Evolutionary conservation across 2,113 vertebrate genomes (phyloP), one percentile per base, ranked within the genome.

Genomic region (Corythornis vintsioides): DNA sequence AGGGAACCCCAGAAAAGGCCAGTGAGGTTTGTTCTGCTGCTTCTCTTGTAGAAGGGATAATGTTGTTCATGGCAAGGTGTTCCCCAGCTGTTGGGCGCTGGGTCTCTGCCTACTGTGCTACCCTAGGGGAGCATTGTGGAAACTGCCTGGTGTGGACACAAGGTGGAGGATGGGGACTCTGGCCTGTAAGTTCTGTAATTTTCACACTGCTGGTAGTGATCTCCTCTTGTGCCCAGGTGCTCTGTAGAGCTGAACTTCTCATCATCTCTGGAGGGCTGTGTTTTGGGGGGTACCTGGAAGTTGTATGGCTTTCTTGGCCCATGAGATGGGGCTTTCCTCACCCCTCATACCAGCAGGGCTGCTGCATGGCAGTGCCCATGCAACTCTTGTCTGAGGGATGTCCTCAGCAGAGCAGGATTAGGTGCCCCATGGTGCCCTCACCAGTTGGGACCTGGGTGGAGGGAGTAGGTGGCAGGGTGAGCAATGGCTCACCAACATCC

Each of bases 1-100:
- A 97, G 20, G 98, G 97, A 96, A 99, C 98, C 24, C 98, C 98
- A 11, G 99, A 99, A 97, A 99, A 98, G 97, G 80, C 94, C 90
- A 91, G 57, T 1, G 97, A 98, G 98, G 98, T 98, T 97, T 43
- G 98, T 97, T 82, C 91, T 12, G 10, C 90, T 66, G 55, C 66
- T 89, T 87, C 38, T 91, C 18, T 90, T 88, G 55, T 1, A 6
- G 81, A 77, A 64, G 65, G 50, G 52, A 31, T 75, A 45, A 31
- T 14, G 33, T 15, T 67, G 35, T 40, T 66, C 1, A 2, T 1
- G 7, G 43, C 33, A 21, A 69, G 14, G 13, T 33, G 60, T 33
- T 55, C 47, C 48, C 85, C 59, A 70, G 42, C 22, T 56, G 7
- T 3, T 75, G 50, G 43, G 18, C 67, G 64, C 61, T 31, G n/a